Conservation (phyloP, 2,888 invertebrate genomes). For the Limnephilus auricula region DNA sequence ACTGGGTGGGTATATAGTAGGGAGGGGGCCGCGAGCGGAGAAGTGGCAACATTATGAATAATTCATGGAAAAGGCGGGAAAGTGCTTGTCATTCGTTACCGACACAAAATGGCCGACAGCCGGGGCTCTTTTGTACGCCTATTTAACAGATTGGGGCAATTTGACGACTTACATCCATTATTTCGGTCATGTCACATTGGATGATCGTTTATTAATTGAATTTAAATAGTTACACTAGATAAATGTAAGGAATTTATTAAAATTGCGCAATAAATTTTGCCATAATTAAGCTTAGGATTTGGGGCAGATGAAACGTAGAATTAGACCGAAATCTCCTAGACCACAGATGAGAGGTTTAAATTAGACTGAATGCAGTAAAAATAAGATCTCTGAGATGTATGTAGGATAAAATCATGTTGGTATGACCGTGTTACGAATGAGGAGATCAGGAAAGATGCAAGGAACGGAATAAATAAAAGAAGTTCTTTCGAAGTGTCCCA, state of each 20-base stretch:
- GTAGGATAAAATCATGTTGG: too few relatives aligned
- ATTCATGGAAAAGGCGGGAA: conserved; percentile 32
- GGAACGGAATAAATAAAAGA: too few relatives aligned
- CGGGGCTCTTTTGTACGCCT: conserved; percentile 5
- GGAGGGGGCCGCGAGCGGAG: background rate
- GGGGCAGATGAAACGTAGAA: too few relatives aligned
- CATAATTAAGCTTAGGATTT: too few relatives aligned
- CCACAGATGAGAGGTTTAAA: too few relatives aligned
- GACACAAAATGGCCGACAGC: conserved; percentile 23
- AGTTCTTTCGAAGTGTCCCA: too few relatives aligned
- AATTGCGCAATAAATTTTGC: background rate
- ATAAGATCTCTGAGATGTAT: too few relatives aligned
- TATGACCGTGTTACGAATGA: too few relatives aligned
- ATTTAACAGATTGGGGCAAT: background rate
- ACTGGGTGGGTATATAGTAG: background rate
- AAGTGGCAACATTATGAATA: conserved; percentile 38
- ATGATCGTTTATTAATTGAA: background rate
- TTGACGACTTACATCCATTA: background rate
- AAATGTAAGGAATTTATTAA: background rate
- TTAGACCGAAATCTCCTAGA: too few relatives aligned
- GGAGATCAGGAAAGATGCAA: too few relatives aligned
- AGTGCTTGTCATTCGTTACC: background rate
- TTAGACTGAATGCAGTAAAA: too few relatives aligned
- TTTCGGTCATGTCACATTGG: background rate
- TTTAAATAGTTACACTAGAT: background rate